A percentile compares a stretch with the other conserved stretches of the same genome.
phyloP scores from a whole-genome alignment of 2,797 vertebrate genomes.

The Heteromormyrus szaboi region DNA sequence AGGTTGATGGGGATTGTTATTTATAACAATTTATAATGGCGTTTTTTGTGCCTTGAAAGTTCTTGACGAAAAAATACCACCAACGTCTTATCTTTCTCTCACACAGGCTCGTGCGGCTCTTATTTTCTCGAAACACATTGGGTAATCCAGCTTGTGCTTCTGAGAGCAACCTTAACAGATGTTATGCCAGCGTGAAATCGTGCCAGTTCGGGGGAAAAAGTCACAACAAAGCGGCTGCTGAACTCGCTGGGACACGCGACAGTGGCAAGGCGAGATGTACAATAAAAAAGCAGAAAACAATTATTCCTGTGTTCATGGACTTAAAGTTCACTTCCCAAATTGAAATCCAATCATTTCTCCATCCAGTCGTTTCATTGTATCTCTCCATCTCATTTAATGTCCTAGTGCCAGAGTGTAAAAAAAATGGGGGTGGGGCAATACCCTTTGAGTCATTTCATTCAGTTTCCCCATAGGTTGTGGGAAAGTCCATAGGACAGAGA shows the following conservation, averaged over 20 bases:
- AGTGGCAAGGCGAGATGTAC: background rate
- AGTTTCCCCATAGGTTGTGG: background rate
- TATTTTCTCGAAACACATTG: background rate
- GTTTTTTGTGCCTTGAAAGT: background rate
- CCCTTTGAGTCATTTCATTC: background rate
- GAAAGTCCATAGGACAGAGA: background rate
- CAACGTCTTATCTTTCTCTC: slow-evolving; percentile 7
- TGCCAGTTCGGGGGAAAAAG: background rate
- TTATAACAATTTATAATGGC: background rate
- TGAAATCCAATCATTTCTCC: background rate
- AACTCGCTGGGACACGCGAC: background rate
- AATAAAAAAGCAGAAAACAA: background rate
- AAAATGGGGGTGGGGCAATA: background rate
- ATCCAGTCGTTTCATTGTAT: background rate
- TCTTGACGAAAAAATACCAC: background rate
- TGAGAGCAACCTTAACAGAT: background rate
- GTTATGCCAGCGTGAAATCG: background rate
- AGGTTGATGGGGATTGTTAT: background rate
- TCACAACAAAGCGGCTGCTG: background rate
- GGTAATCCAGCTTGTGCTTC: background rate
- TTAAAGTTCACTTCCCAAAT: background rate
- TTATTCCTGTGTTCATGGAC: background rate
- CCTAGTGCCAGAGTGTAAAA: background rate
- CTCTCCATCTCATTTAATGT: background rate
- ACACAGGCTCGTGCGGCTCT: background rate